Evolutionary conservation across 2,888 invertebrate species (phyloP), one percentile per base, ranked within the genome.

Genomic region (Cephus runcator): DNA sequence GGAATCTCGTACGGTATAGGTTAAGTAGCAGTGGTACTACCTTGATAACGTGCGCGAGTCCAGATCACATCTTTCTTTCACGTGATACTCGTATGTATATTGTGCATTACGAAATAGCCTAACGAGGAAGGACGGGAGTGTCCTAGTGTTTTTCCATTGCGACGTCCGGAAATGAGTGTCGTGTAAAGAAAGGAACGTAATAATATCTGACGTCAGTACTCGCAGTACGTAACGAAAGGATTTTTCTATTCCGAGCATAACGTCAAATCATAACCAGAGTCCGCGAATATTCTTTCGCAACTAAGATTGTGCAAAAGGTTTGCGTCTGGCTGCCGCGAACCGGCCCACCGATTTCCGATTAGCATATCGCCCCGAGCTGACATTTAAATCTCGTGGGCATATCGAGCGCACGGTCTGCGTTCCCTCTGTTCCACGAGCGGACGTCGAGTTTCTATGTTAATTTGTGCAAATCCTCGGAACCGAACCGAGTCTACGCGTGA

Each of bases 371-470:
- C 75, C 23, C 75, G 40, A 34, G 56, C 56, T 34, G 68, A 75
- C 40, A 68, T 75, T 56, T 75, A 74, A 56, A 56, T 56, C 75
- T 75, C 74, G 35, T 34, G 31, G 33, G 75, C 75, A 36, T 68
- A 68, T 36, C 75, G 75, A 68, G 35, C 34, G n/a, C 68, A 30
- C 35, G 68, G 56, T 30, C 69, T 15, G 75, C n/a, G 30, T 36
- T 34, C 34, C 34, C 35, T n/a, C 33, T 30, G 35, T 30, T 75
- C 68, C 71, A 34, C 31, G 71, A 71, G 71, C 71, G 31, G 12
- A 71, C 71, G 12, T 71, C 71, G 71, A 71, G 69, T 77, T 83
- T 78, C 75, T 75, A 81, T 81, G 83, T 76, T 81, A 83, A 82
- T 77, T 35, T 76, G 77, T 78, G 82, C 69, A 75, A 80, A 79